Conservation (phyloP, 2,888 invertebrate genomes). For the Buathra laborator region DNA sequence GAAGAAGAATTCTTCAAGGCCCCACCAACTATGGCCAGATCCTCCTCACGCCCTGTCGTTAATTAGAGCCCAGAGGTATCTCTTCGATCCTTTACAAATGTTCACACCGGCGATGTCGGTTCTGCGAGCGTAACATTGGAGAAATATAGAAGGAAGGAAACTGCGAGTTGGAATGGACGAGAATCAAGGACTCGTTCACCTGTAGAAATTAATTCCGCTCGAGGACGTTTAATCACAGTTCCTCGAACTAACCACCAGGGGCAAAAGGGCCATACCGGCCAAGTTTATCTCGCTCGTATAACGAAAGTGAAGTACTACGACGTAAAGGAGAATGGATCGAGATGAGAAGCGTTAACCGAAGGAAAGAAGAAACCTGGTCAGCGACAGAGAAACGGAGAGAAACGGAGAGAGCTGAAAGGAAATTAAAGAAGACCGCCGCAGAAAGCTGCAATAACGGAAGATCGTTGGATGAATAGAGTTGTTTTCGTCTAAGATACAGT, state of each 20-base stretch:
- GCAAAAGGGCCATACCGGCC: constrained; percentile 34
- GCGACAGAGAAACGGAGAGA: background rate
- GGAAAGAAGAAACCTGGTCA: background rate
- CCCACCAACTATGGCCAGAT: constrained; percentile 34
- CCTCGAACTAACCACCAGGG: constrained; percentile 53
- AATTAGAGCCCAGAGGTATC: constrained; percentile 55
- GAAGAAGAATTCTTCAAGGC: constrained; percentile 33
- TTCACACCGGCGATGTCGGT: constrained; percentile 27
- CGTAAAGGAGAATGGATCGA: constrained; percentile 39
- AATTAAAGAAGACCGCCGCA: constrained; percentile 9
- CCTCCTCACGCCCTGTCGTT: constrained; percentile 41
- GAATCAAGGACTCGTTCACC: constrained; percentile 61
- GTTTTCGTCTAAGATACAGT: background rate
- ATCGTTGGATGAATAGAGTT: background rate
- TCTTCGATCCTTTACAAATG: constrained; percentile 39
- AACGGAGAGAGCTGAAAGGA: background rate
- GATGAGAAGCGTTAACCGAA: constrained; percentile 12
- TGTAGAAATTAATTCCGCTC: constrained; percentile 72
- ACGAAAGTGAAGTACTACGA: constrained; percentile 52
- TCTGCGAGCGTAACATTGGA: constrained; percentile 21
- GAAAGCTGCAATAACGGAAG: background rate
- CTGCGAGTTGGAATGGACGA: constrained; percentile 15
- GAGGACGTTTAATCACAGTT: constrained; percentile 71
- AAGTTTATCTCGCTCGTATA: constrained; percentile 44
- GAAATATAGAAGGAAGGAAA: constrained; percentile 6